Evolutionary conservation across 2,797 vertebrate genomes (phyloP), one percentile per base, ranked within the genome.

Genomic region (Betta splendens): DNA sequence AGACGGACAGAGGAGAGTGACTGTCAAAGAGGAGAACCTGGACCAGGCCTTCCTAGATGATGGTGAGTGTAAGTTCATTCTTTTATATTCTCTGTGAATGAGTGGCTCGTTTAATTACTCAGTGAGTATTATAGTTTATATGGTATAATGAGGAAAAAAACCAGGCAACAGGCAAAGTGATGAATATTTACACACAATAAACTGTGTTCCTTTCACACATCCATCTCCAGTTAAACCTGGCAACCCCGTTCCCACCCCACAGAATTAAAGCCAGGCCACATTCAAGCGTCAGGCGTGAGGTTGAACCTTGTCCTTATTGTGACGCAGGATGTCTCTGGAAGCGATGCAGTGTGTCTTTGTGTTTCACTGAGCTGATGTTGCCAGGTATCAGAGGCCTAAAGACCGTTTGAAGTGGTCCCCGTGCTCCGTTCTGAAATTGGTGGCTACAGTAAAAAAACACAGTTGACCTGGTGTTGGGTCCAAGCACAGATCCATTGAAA

Each of bases 1-100:
- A n/a, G 90, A 91, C 0, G 92, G 93, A 4, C 94, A 93, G 64
- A 94, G 94, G 9, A 93, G 94, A 74, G 95, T 98, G 80, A 96
- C 95, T 0, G 92, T 99, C 42, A 99, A 99, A 57, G 94, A 98
- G 89, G 98, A 99, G 76, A 98, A 98, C 83, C 72, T 99, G 89
- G 98, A 99, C 89, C 98, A 99, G 91, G 94, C 94, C n/a, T 98
- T 98, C 85, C 87, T 99, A 92, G 98, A 99, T 66, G 98, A 99
- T 11, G 98, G 98, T 99, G 89, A 96, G 96, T 81, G 85, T 82
- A 89, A 86, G 81, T 91, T 75, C 11, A 32, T 55, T 45, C 69
- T 75, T 81, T 83, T 63, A 39, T 87, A 59, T 70, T 83, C 57
- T 1, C 43, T n/a, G 43, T 72, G 72, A 60, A 33, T 73, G 67